These are phyloP conservation scores for Penaeus vannamei DNA, from an alignment of 1,140 invertebrate genomes.

Conservation along the genomic window DNA sequence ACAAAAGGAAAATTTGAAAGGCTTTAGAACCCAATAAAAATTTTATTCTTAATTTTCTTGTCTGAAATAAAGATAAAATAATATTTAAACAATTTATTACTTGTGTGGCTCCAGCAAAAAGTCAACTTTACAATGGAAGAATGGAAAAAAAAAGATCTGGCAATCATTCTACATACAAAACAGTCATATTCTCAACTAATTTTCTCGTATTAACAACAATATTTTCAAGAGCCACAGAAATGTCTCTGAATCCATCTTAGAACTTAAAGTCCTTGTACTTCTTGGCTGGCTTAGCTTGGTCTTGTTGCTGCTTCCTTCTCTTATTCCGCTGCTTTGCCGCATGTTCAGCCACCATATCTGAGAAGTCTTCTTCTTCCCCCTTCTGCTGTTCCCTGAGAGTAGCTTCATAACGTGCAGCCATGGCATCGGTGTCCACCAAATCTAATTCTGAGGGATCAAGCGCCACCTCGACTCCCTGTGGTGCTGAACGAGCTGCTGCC, in stretches of 20 bases:
- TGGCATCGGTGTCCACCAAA: conserved; percentile 90
- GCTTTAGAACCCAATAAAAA: no score
- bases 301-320: conserved; percentile 88
- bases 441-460: conserved; percentile 98
- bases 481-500: conserved; percentile 54
- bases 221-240: not conserved
- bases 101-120: no score
- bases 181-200: no score
- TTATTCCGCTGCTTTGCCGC: conserved; percentile 95
- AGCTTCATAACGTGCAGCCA: conserved; percentile 97
- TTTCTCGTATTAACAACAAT: not conserved
- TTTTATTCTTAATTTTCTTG: no score
- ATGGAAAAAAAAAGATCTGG: no score
- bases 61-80: no score
- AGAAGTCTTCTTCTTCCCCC: conserved; percentile 91
- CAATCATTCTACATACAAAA: no score
- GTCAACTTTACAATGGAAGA: no score
- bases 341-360: conserved; percentile 98
- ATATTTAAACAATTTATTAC: no score
- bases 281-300: conserved; percentile 89
- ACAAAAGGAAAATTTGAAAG: no score
- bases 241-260: conserved; percentile 74
- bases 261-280: conserved; percentile 99
- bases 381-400: conserved; percentile 94
- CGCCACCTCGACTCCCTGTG: conserved; percentile 86